phyloP scores from a whole-genome alignment of 64 coral and sea anemone species.

The Cladopsammia gracilis region DNA sequence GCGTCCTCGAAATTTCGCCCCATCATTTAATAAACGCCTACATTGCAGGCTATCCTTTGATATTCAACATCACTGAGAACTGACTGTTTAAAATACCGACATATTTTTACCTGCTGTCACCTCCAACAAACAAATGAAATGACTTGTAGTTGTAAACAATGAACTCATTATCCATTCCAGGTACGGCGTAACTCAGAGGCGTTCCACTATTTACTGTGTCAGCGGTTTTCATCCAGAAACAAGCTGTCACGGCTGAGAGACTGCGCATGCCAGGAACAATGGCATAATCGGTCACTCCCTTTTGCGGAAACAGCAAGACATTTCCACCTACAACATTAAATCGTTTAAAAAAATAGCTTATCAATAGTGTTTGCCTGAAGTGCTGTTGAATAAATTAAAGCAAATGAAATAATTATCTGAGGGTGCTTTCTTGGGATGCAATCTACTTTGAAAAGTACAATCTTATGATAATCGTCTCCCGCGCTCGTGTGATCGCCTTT shows the following conservation, averaged over 20 bases:
- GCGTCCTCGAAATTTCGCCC: too few relatives aligned
- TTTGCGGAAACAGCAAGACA: background rate
- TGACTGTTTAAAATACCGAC: too few relatives aligned
- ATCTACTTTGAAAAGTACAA: too few relatives aligned
- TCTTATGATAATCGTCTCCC: too few relatives aligned
- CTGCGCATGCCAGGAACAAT: background rate
- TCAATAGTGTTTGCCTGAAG: too few relatives aligned
- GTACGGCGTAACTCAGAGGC: background rate
- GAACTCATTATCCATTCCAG: background rate
- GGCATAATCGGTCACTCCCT: background rate
- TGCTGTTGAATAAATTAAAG: too few relatives aligned
- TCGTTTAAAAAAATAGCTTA: too few relatives aligned
- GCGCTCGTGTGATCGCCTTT: too few relatives aligned
- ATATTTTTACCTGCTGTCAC: background rate
- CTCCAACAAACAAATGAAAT: background rate
- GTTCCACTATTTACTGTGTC: background rate
- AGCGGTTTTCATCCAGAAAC: constrained; percentile 7
- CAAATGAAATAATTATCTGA: too few relatives aligned
- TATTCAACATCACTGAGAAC: background rate
- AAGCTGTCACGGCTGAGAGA: background rate
- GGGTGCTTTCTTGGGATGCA: too few relatives aligned
- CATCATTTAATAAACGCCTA: too few relatives aligned
- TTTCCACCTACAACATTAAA: background rate
- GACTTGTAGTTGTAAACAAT: background rate
- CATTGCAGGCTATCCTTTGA: too few relatives aligned